phyloP scores from a whole-genome alignment of 1,140 invertebrate genomes.

The Araneus ventricosus region DNA sequence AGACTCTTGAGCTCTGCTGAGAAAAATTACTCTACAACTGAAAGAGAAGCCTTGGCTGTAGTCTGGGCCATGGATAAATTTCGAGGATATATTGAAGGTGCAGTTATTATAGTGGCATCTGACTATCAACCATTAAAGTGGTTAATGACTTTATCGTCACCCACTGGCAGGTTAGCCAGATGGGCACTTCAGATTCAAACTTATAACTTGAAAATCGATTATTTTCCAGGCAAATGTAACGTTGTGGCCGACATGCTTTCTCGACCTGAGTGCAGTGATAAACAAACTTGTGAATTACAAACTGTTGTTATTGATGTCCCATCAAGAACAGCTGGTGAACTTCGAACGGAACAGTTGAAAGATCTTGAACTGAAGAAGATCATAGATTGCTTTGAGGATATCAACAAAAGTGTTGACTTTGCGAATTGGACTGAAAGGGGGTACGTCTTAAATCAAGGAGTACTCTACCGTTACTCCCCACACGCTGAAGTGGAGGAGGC shows the following conservation, averaged over 20 bases:
- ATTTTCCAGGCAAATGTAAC: slow-evolving; percentile 11
- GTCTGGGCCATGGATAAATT: slow-evolving; percentile 77
- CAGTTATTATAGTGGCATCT: slow-evolving; percentile 76
- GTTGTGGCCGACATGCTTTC: background rate
- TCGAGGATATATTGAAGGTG: slow-evolving; percentile 77
- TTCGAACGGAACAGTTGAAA: background rate
- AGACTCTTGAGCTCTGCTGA: background rate
- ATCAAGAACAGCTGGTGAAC: background rate
- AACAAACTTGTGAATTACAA: background rate
- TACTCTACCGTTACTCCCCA: background rate
- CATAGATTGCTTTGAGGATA: background rate
- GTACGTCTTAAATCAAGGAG: background rate
- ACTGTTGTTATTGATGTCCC: background rate
- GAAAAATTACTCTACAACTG: background rate
- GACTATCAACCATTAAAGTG: slow-evolving; percentile 76
- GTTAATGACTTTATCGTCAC: slow-evolving; percentile 36
- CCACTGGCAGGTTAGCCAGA: background rate
- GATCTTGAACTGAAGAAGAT: background rate
- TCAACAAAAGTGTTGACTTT: background rate
- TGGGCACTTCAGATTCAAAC: background rate
- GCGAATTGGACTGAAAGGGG: background rate
- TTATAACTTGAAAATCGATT: background rate
- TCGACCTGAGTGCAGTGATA: background rate
- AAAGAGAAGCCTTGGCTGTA: slow-evolving; percentile 66
- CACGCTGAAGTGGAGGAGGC: background rate